Base-by-base conservation (phyloP, 2,888 invertebrate species). In the Melanargia galathea region DNA sequence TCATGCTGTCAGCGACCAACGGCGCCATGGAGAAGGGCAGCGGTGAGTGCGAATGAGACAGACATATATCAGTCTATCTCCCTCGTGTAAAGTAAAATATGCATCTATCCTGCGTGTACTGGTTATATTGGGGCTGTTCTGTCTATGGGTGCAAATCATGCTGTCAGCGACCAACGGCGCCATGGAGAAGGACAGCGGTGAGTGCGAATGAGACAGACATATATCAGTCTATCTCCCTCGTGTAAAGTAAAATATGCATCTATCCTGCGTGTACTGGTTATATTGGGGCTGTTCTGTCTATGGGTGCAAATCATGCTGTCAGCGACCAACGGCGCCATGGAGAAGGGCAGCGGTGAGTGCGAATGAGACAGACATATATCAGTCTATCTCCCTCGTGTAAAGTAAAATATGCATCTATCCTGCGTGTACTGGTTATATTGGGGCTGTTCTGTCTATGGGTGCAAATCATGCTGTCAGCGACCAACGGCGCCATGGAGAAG, bases 291-390 rank as follows among this genome's bases (percentile, higher is more conserved):
- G 8, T 81, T 91, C 64, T 86, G 87, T 71, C 70, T 91, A 6
- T 92, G 90, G 91, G 74, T 90, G 58, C 91, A 92, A 76, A 87
- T 92, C 62, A 86, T 90, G 86, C n/a, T n/a, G n/a, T n/a, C n/a
- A n/a, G 86, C 87, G 2, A 81, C 84, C 0, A 80, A 73, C 60
- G 80, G 83, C 0, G 80, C 77, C 1, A 65, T 85, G 73, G 88
- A 86, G 30, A 81, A 86, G 61, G 87, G 86, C 65, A 79, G 73
- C 70, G 87, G 88, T 90, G 70, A 61, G 79, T 74, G 45, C 16
- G 45, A 45, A 10, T 20, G 45, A 20, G 18, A 45, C 45, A 20
- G 20, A 40, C n/a, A n/a, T 40, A n/a, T 16, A 3, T 16, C 40
- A 16, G 4, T 40, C 4, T 40, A n/a, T 43, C 16, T 43, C 40